A percentile compares a stretch with the other conserved stretches of the same genome.
Conservation (phyloP, 2,113 vertebrate species). For the Sus scrofa region T2T-Sscrofa CM000829.6:63543001-63543500, state of each 20-base stretch:
- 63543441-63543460: conserved; percentile 12
- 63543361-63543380: conserved; percentile 22
- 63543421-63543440: not conserved
- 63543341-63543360: conserved; percentile 19
- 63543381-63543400: not conserved
- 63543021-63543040: too few species aligned
- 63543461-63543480: not conserved
- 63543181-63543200: not conserved
- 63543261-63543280: not conserved
- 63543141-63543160: not conserved
- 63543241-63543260: not conserved
- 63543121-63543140: not conserved
- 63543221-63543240: not conserved
- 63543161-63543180: not conserved
- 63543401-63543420: not conserved
- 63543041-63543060: not conserved
- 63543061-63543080: not conserved
- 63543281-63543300: conserved; percentile 47
- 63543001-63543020: too few species aligned
- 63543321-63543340: conserved; percentile 25
- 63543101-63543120: not conserved
- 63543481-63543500: not conserved
- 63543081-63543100: not conserved
- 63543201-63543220: not conserved
- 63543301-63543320: conserved; percentile 3